Evolutionary conservation across 2,797 vertebrate genomes (phyloP), one percentile per base, ranked within the genome.

Genomic region (Galaxias olidus): DNA sequence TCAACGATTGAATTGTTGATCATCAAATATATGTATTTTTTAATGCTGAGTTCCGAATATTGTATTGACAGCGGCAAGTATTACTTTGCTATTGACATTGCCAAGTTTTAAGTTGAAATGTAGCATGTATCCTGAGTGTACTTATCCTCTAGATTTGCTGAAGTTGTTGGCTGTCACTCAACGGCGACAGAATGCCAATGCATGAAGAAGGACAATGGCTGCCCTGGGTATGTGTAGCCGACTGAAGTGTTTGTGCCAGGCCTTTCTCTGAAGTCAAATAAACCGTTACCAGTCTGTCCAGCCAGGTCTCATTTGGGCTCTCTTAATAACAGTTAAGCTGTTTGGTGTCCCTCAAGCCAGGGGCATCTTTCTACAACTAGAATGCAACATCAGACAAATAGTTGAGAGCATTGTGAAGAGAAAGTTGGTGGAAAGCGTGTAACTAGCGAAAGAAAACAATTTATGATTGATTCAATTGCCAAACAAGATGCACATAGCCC

Each of bases 201-300:
- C 86, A 81, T 84, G 82, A 84, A 85, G 77, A 84, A 90, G 87
- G 87, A 88, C 88, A 88, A 91, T 84, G 89, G 68, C 85, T 73
- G 78, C 77, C 88, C 74, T 63, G 88, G 89, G 88, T 85, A 74
- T 17, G 76, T 69, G 82, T 73, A 82, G 75, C 83, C 80, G 84
- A 74, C 78, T 69, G 48, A 55, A 66, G 78, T 88, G 82, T 86
- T 87, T 86, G 82, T 88, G 88, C 89, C 89, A 90, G 85, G 82
- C 68, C 58, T 30, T 85, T 90, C 89, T 90, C 89, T 82, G 79
- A 88, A 88, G 89, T 91, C 86, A 84, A 86, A 88, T 91, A 86
- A 91, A 87, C 88, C 86, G 88, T 91, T 89, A 90, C 81, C 89
- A 91, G 89, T 89, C 89, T 91, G 89, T 89, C 84, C 87, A 79